A percentile compares a stretch with the other conserved stretches of the same genome.
Evolutionary conservation across 2,888 invertebrate species (phyloP).

Genomic region (Drosophila leonis): DNA sequence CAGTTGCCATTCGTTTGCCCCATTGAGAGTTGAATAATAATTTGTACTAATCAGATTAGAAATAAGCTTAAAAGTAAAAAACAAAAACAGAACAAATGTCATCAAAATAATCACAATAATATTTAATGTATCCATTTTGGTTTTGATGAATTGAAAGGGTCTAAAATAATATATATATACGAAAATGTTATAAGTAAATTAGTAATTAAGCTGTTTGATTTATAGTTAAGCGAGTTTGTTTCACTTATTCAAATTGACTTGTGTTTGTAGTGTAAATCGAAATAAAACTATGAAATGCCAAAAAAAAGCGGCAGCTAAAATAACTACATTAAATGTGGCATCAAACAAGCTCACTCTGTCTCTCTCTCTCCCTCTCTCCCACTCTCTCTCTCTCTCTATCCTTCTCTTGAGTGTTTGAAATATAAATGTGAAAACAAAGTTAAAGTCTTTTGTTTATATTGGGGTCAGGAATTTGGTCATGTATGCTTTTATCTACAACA

Average conservation of each 20-base stretch:
- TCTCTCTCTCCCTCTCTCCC: constrained; percentile 27
- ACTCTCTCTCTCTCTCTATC: constrained; percentile 27
- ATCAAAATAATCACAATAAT: constrained; percentile 1
- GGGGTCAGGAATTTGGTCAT: constrained; percentile 23
- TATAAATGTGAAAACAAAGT: constrained; percentile 71
- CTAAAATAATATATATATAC: constrained; percentile 13
- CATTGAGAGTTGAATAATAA: neutral
- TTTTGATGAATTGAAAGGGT: neutral
- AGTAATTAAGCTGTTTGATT: constrained; percentile 50
- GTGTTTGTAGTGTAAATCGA: constrained; percentile 39
- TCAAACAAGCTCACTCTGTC: constrained; percentile 32
- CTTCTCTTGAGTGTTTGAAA: constrained; percentile 70
- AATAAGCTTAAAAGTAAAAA: neutral
- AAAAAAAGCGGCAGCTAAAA: constrained; percentile 47
- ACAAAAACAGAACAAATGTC: neutral
- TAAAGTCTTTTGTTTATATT: constrained; percentile 28
- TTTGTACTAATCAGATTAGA: neutral
- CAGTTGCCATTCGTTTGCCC: neutral
- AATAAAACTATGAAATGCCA: constrained; percentile 42
- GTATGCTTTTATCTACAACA: constrained; percentile 56
- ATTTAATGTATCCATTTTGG: constrained; percentile 1
- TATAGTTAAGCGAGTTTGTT: constrained; percentile 22
- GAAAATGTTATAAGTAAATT: constrained; percentile 41
- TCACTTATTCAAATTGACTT: constrained; percentile 33
- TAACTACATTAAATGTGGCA: constrained; percentile 39